Evolutionary conservation across 1,140 invertebrate genomes (phyloP).

Genomic region (Coboldia fuscipes): DNA sequence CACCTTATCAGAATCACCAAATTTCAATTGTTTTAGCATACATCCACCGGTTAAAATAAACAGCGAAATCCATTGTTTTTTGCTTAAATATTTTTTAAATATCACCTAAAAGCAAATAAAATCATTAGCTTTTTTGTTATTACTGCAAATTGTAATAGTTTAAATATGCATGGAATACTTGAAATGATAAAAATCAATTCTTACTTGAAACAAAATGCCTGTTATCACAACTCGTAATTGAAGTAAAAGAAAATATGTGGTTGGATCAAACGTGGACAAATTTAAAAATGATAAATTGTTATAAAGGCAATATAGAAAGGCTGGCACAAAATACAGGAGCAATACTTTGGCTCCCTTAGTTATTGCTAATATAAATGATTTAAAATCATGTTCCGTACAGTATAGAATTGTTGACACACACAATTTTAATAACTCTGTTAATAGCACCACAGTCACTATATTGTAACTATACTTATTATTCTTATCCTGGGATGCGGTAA

Average conservation of each 20-base stretch:
- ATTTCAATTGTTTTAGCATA: conserved; percentile 72
- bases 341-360: conserved; percentile 26
- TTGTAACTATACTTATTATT: conserved; percentile 71
- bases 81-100: conserved; percentile 65
- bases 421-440: conserved; percentile 76
- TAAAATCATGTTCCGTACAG: conserved; percentile 42
- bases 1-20: conserved; percentile 20
- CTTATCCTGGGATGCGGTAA: conserved; percentile 67
- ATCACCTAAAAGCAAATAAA: conserved; percentile 35
- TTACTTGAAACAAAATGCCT: conserved; percentile 79
- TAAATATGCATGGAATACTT: not conserved
- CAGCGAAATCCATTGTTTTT: conserved; percentile 76
- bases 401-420: conserved; percentile 47
- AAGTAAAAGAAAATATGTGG: conserved; percentile 82
- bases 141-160: not conserved
- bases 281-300: conserved; percentile 90
- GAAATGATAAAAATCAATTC: conserved; percentile 5
- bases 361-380: conserved; percentile 5
- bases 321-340: conserved; percentile 73
- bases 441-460: conserved; percentile 64
- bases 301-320: conserved; percentile 80
- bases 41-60: conserved; percentile 72
- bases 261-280: conserved; percentile 76
- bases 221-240: conserved; percentile 85
- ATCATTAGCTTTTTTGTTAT: not conserved